phyloP scores from a whole-genome alignment of 2,888 invertebrate species.

The Ecliptopera silaceata region DNA sequence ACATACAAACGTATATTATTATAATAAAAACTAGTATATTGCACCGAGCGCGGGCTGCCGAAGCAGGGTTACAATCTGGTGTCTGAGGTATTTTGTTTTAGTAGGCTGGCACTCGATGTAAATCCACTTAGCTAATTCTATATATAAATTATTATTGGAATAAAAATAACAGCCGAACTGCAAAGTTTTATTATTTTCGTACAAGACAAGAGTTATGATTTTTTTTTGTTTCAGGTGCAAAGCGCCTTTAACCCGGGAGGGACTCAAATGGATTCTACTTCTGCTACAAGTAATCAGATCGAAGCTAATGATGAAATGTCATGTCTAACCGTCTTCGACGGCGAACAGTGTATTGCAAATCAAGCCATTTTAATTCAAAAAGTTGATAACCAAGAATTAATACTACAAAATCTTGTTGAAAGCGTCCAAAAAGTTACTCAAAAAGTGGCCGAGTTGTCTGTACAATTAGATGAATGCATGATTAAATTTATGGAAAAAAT shows the following conservation, averaged over 20 bases:
- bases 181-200: constrained; percentile 15
- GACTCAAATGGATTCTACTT: constrained; percentile 10
- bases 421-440: constrained; percentile 19
- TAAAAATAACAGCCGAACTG: constrained; percentile 16
- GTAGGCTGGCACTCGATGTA: background rate
- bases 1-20: background rate
- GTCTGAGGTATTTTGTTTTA: constrained; percentile 5
- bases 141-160: constrained; percentile 13
- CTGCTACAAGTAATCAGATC: constrained; percentile 8
- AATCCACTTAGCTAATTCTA: constrained; percentile 8
- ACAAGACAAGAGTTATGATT: constrained; percentile 18
- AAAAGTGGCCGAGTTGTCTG: constrained; percentile 20
- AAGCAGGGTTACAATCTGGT: constrained; percentile 3
- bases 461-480: constrained; percentile 21
- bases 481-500: constrained; percentile 14
- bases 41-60: constrained; percentile 9
- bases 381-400: constrained; percentile 20
- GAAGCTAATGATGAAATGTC: constrained; percentile 8
- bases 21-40: constrained; percentile 6
- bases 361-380: constrained; percentile 19
- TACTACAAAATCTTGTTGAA: constrained; percentile 18
- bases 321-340: constrained; percentile 2
- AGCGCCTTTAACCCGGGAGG: constrained; percentile 11
- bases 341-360: constrained; percentile 4
- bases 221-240: constrained; percentile 20